phyloP scores from a whole-genome alignment of 2,113 vertebrate genomes.

The Etheostoma cragini region DNA sequence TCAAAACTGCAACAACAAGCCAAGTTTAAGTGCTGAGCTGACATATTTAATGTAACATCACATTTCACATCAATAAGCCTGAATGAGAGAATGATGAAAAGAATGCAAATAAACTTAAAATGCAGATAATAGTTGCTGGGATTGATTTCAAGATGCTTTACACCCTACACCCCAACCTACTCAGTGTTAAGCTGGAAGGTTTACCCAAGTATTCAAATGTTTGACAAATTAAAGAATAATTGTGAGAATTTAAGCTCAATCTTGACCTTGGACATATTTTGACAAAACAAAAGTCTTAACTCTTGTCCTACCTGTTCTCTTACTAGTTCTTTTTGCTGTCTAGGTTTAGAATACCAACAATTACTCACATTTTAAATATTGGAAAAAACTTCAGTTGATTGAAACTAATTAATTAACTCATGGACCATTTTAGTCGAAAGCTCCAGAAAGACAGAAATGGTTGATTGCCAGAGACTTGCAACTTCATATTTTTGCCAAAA shows the following conservation, averaged over 20 bases:
- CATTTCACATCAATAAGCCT: conserved; percentile 59
- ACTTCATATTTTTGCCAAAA: background rate
- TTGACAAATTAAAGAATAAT: conserved; percentile 13
- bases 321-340: background rate
- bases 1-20: conserved; percentile 30
- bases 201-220: background rate
- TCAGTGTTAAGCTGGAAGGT: conserved; percentile 19
- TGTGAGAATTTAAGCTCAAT: background rate
- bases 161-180: conserved; percentile 7
- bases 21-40: conserved; percentile 65
- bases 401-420: background rate
- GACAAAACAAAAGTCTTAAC: background rate
- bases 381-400: background rate
- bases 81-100: conserved; percentile 61
- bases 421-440: background rate
- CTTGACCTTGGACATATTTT: background rate
- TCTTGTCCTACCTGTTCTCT: background rate
- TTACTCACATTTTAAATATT: background rate
- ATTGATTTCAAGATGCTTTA: conserved; percentile 38
- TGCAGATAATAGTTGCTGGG: conserved; percentile 22
- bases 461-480: background rate
- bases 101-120: conserved; percentile 61
- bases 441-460: background rate
- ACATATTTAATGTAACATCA: conserved; percentile 48
- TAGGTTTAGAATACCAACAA: background rate